These are phyloP conservation scores for Enteromius trimaculatus DNA, from an alignment of 2,797 vertebrate genomes.

Conservation along the genomic window DNA sequence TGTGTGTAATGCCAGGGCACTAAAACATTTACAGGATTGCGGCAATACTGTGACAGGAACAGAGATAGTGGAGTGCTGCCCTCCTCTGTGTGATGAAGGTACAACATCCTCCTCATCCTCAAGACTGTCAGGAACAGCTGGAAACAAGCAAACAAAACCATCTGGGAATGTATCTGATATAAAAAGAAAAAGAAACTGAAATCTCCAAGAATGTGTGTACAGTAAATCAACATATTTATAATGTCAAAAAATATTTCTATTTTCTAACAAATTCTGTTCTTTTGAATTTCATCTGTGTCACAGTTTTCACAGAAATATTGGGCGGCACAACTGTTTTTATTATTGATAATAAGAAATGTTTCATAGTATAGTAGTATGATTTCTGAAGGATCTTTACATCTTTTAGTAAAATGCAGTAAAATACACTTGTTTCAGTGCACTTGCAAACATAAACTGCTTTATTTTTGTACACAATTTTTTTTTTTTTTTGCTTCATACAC, in stretches of 20 bases:
- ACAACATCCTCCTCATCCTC: background rate
- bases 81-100: slow-evolving; percentile 22
- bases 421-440: too few species aligned
- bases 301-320: background rate
- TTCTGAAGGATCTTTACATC: background rate
- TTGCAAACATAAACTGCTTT: too few species aligned
- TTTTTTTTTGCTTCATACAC: too few species aligned
- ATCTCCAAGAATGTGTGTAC: background rate
- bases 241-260: background rate
- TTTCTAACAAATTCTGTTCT: background rate
- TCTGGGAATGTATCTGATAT: background rate
- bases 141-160: background rate
- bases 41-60: slow-evolving; percentile 24
- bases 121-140: background rate
- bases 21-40: slow-evolving; percentile 50
- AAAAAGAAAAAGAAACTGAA: background rate
- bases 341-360: background rate
- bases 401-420: too few species aligned
- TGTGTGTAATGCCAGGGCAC: slow-evolving; percentile 14
- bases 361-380: background rate
- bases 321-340: background rate
- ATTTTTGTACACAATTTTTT: too few species aligned
- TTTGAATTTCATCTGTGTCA: background rate
- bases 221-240: background rate
- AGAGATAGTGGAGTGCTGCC: slow-evolving; percentile 28